Percentiles rank a stretch among this genome's conserved stretches.
phyloP scores from a whole-genome alignment of 30 jellyfish, hydroid and myxozoan genomes.

The Aurelia aurita region DNA sequence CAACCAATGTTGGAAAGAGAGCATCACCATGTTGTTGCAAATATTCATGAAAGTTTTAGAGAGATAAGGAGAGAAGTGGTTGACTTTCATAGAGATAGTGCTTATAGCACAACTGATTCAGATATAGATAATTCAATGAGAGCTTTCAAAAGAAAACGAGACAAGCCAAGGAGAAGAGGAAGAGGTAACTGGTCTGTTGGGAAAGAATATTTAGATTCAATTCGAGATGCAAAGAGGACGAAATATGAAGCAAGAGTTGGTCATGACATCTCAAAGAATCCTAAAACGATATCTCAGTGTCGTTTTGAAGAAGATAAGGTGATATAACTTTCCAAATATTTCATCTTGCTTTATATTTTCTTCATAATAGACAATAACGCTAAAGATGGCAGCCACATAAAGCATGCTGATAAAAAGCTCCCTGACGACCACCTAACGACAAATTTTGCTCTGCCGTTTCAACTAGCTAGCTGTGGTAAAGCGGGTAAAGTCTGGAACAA shows the following conservation, averaged over 20 bases:
- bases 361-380: too few species aligned
- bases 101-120: not conserved
- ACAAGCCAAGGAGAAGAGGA: slow-evolving; percentile 60
- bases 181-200: slow-evolving; percentile 59
- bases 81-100: not conserved
- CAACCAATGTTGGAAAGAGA: not conserved
- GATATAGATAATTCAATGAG: not conserved
- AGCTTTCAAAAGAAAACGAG: not conserved
- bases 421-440: too few species aligned
- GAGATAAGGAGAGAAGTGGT: slow-evolving; percentile 63
- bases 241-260: not conserved
- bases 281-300: too few species aligned
- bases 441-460: too few species aligned
- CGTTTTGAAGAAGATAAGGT: too few species aligned
- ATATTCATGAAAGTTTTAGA: slow-evolving; percentile 45
- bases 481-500: too few species aligned
- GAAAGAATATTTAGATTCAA: slow-evolving; percentile 8
- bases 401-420: too few species aligned
- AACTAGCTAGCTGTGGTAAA: too few species aligned
- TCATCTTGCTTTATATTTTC: too few species aligned
- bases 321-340: too few species aligned
- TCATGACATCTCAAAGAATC: too few species aligned
- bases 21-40: slow-evolving; percentile 1
- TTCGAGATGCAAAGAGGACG: slow-evolving; percentile 1
- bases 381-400: too few species aligned